Evolutionary conservation across 1,140 invertebrate genomes (phyloP).

Genomic region (Macrobrachium nipponense): DNA sequence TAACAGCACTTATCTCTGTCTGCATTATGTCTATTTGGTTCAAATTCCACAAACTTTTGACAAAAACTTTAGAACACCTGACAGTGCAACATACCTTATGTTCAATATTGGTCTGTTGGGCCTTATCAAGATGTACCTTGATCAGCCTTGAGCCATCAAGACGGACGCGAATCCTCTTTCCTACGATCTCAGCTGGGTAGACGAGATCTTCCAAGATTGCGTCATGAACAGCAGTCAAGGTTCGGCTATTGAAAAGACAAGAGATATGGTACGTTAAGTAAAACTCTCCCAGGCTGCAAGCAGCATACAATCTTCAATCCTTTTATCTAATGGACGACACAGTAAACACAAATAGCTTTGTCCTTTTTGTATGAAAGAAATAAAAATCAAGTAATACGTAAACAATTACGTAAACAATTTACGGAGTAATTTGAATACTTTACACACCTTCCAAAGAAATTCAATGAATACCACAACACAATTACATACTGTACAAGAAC

Average conservation of each 20-base stretch:
- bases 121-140: constrained; percentile 99
- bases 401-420: too few relatives aligned
- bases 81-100: constrained; percentile 84
- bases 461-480: too few relatives aligned
- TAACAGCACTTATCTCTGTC: neutral
- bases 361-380: too few relatives aligned
- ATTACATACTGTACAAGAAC: too few relatives aligned
- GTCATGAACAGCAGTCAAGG: constrained; percentile 97
- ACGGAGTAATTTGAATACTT: too few relatives aligned
- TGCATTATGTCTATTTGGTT: neutral
- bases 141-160: constrained; percentile 95
- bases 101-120: constrained; percentile 98
- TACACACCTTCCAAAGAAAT: too few relatives aligned
- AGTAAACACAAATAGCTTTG: too few relatives aligned
- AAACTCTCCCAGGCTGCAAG: too few relatives aligned
- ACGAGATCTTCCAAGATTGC: constrained; percentile 97
- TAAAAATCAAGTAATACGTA: too few relatives aligned
- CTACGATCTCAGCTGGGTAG: constrained; percentile 99
- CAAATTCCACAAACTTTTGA: too few relatives aligned
- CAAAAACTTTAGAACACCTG: neutral
- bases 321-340: too few relatives aligned
- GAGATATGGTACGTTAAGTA: neutral
- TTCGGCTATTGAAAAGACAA: constrained; percentile 76
- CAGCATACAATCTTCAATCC: too few relatives aligned
- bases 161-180: constrained; percentile 95